Evolutionary conservation across 23 tunicate genomes (phyloP).

Genomic region (Ciona savignyi): DNA sequence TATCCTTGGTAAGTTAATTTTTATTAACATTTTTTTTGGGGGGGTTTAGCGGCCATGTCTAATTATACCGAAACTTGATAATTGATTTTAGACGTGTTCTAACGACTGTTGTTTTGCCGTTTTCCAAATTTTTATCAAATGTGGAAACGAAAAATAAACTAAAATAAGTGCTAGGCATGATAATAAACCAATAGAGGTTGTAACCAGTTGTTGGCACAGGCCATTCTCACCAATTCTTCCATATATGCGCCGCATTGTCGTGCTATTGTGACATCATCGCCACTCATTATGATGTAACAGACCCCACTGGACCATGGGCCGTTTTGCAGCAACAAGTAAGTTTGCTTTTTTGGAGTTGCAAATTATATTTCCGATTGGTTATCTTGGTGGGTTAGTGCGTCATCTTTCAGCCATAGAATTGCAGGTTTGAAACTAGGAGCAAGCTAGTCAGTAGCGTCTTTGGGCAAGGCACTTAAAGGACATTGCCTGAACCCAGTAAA

Average conservation of each 20-base stretch:
- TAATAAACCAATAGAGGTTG: background rate
- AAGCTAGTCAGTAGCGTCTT: background rate
- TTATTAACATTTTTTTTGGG: background rate
- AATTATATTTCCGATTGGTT: background rate
- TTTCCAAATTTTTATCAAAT: too few species aligned
- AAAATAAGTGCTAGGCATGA: background rate
- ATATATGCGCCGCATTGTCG: constrained; percentile 35
- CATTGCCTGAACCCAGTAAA: too few species aligned
- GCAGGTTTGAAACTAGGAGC: background rate
- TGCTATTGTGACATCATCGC: constrained; percentile 57
- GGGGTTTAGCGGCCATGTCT: too few species aligned
- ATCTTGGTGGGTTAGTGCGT: too few species aligned
- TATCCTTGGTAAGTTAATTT: constrained; percentile 40
- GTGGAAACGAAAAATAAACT: too few species aligned
- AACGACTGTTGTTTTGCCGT: too few species aligned
- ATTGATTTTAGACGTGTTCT: too few species aligned
- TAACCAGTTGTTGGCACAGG: too few species aligned
- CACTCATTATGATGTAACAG: constrained; percentile 29
- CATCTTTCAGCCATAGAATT: background rate
- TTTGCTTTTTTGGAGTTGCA: background rate
- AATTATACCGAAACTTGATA: too few species aligned
- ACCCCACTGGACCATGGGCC: constrained; percentile 2
- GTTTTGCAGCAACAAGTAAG: constrained; percentile 5
- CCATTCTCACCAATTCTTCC: constrained; percentile 76
- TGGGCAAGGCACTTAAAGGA: too few species aligned